A percentile compares a stretch with the other conserved stretches of the same genome.
These are phyloP conservation scores for Narcine bancroftii DNA, from an alignment of 2,113 vertebrate species.

Conservation along the genomic window DNA sequence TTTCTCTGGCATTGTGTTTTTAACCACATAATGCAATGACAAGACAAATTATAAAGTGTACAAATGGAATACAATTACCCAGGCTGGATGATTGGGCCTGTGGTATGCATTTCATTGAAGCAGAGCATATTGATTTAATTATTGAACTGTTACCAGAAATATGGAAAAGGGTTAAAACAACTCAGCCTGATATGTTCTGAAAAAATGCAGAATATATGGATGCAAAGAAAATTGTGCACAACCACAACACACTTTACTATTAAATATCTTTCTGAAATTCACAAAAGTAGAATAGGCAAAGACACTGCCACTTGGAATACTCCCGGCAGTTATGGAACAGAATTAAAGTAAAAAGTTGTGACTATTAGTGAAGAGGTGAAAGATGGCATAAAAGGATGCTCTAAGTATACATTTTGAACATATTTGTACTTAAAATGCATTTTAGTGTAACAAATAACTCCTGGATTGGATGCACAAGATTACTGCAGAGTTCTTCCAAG, in stretches of 20 bases:
- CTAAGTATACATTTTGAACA: neutral
- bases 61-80: neutral
- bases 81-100: neutral
- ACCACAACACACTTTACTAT: neutral
- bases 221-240: neutral
- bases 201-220: neutral
- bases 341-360: neutral
- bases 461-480: neutral
- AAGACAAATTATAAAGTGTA: neutral
- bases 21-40: neutral
- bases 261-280: neutral
- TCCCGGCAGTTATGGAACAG: neutral
- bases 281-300: neutral
- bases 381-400: neutral
- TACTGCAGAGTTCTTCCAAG: neutral
- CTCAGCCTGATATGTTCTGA: neutral
- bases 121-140: neutral
- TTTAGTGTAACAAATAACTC: neutral
- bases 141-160: neutral
- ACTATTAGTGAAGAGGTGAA: neutral
- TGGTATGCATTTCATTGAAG: neutral
- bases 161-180: neutral
- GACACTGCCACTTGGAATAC: neutral
- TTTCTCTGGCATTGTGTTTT: too few species aligned
- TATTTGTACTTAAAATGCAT: conserved; percentile 3